Evolutionary conservation across 1,140 invertebrate genomes (phyloP).

Genomic region (Drosophila bocqueti): DNA sequence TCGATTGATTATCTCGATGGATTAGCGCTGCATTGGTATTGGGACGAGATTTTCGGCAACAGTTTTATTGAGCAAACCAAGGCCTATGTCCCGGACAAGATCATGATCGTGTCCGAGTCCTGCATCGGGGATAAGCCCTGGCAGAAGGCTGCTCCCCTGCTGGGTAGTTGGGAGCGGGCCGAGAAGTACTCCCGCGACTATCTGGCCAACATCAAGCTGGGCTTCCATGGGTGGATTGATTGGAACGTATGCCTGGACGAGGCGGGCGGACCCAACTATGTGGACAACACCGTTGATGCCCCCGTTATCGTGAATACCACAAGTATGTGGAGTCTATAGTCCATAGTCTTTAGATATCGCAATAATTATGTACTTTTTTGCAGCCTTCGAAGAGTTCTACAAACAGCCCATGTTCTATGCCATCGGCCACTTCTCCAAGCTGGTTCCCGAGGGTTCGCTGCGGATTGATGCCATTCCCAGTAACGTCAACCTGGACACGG

Average conservation of each 20-base stretch:
- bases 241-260: constrained; percentile 94
- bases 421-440: constrained; percentile 94
- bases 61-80: constrained; percentile 87
- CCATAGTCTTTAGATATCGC: neutral
- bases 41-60: constrained; percentile 87
- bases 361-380: neutral
- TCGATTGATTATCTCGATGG: constrained; percentile 90
- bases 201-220: constrained; percentile 89
- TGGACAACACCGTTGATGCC: constrained; percentile 91
- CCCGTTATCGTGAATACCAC: constrained; percentile 90
- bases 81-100: constrained; percentile 88
- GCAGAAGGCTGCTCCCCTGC: constrained; percentile 69
- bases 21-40: constrained; percentile 93
- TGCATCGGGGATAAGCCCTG: constrained; percentile 87
- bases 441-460: constrained; percentile 88
- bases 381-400: constrained; percentile 89
- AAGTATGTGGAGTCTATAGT: constrained; percentile 27
- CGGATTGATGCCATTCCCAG: constrained; percentile 83
- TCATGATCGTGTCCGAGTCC: constrained; percentile 92
- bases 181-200: constrained; percentile 87
- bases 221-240: constrained; percentile 92
- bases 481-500: constrained; percentile 69
- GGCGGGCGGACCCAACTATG: constrained; percentile 93
- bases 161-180: constrained; percentile 91
- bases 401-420: constrained; percentile 96